Percentiles rank a stretch among this genome's conserved stretches.
phyloP scores from a whole-genome alignment of 2,797 vertebrate species.

The Sciaenops ocellatus region DNA sequence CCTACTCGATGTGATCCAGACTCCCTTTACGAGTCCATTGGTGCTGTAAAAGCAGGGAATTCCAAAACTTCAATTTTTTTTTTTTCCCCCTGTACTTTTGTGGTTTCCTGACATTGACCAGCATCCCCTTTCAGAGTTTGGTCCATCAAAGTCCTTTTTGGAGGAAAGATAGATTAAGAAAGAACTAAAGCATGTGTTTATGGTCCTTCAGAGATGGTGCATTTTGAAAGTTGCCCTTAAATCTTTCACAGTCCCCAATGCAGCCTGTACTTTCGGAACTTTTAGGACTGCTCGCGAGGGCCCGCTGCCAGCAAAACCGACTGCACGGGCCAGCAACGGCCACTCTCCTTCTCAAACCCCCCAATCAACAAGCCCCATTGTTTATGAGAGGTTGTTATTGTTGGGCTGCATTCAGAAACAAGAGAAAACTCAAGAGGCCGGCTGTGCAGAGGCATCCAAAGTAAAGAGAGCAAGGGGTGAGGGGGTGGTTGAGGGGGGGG shows the following conservation, averaged over 20 bases:
- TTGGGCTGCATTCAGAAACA: conserved; percentile 95
- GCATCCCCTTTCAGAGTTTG: conserved; percentile 67
- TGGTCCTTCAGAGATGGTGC: conserved; percentile 74
- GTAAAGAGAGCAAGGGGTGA: conserved; percentile 80
- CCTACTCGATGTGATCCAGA: conserved; percentile 66
- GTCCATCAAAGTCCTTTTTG: conserved; percentile 71
- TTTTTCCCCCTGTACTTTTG: conserved; percentile 69
- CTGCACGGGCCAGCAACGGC: conserved; percentile 78
- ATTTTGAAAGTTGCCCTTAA: conserved; percentile 74
- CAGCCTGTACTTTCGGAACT: conserved; percentile 72
- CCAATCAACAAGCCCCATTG: conserved; percentile 97
- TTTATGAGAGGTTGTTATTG: conserved; percentile 97
- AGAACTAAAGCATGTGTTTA: conserved; percentile 80
- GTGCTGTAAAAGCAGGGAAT: conserved; percentile 66
- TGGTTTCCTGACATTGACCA: conserved; percentile 82
- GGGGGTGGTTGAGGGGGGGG: conserved; percentile 68
- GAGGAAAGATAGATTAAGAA: conserved; percentile 73
- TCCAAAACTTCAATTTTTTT: conserved; percentile 63
- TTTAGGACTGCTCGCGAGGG: conserved; percentile 53
- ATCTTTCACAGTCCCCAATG: conserved; percentile 65
- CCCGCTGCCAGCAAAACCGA: conserved; percentile 64
- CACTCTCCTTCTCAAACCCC: conserved; percentile 73
- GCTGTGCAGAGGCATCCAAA: conserved; percentile 85
- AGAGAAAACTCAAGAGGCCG: conserved; percentile 90
- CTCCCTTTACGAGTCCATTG: conserved; percentile 70